Conservation (phyloP, 2,797 vertebrate genomes). For the Phalanger gymnotis region DNA sequence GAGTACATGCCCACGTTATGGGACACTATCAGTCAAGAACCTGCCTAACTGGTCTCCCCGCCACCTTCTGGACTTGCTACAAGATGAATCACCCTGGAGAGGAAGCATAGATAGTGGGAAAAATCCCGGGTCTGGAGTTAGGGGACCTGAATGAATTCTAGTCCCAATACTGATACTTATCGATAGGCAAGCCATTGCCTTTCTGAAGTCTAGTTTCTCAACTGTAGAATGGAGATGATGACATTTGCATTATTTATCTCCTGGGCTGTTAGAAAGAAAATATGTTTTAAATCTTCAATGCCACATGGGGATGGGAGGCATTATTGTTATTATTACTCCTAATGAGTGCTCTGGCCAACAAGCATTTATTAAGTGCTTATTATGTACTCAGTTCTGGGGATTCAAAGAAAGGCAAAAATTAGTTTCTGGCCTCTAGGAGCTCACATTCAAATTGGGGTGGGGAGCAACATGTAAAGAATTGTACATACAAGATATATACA, state of each 20-base stretch:
- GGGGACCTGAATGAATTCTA: background rate
- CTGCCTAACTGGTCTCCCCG: background rate
- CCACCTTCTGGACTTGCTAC: background rate
- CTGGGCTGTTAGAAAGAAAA: background rate
- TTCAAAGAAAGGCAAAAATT: background rate
- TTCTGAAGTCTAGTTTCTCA: background rate
- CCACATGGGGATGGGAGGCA: background rate
- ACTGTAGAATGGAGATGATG: background rate
- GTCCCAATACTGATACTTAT: background rate
- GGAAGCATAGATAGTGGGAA: background rate
- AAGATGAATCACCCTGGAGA: conserved; percentile 13
- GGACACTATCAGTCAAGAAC: background rate
- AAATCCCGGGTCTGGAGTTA: background rate
- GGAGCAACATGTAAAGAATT: background rate
- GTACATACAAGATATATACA: background rate
- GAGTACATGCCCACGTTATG: background rate
- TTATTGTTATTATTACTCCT: background rate
- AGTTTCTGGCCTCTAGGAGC: background rate
- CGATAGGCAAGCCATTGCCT: background rate
- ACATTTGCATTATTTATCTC: background rate
- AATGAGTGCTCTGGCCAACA: background rate
- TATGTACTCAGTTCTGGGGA: background rate
- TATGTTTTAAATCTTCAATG: background rate
- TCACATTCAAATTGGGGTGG: background rate
- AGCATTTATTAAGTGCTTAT: background rate